Evolutionary conservation across 2,888 invertebrate species (phyloP).

Genomic region (Alitta virens): DNA sequence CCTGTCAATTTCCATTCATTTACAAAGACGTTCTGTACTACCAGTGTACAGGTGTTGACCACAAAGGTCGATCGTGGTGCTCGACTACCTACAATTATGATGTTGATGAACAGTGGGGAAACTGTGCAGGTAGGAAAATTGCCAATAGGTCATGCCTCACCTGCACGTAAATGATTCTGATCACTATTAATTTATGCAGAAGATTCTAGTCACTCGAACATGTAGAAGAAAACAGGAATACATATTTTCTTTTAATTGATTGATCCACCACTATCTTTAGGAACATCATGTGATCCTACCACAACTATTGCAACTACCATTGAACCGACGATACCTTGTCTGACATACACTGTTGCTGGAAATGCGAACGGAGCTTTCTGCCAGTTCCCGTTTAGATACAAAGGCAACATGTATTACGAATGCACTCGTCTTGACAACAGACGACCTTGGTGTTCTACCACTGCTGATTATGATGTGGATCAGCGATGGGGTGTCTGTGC

Average conservation of each 20-base stretch:
- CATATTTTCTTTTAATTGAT: no score
- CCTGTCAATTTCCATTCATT: slow-evolving; percentile 11
- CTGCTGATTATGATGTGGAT: background rate
- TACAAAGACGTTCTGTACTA: background rate
- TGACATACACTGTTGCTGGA: background rate
- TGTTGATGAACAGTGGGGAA: slow-evolving; percentile 6
- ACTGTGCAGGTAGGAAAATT: slow-evolving; percentile 1
- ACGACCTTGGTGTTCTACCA: background rate
- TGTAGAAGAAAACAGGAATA: no score
- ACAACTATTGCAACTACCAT: background rate
- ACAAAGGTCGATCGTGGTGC: slow-evolving; percentile 3
- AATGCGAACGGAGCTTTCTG: background rate
- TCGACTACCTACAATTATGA: slow-evolving; percentile 13
- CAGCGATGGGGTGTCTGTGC: background rate
- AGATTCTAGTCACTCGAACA: no score
- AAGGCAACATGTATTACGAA: background rate
- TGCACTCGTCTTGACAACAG: background rate
- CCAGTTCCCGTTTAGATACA: background rate
- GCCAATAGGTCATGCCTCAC: background rate
- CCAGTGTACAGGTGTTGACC: slow-evolving; percentile 1
- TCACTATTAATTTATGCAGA: no score
- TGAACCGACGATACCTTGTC: background rate
- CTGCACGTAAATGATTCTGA: no score
- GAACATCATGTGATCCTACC: background rate
- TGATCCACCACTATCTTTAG: no score